phyloP scores from a whole-genome alignment of 2,888 invertebrate genomes.

The Caenorhabditis sp. region DNA sequence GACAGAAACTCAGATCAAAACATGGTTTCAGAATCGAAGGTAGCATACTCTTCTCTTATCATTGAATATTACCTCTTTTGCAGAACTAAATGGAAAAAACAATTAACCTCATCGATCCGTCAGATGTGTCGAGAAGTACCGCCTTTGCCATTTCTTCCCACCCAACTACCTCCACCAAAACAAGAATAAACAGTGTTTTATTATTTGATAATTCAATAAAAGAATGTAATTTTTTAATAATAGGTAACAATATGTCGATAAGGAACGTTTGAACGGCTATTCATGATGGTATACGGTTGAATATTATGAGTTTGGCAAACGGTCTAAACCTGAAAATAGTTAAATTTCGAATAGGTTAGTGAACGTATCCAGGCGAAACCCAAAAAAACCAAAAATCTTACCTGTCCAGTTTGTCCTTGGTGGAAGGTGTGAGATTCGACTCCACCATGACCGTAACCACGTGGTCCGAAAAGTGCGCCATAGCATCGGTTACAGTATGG shows the following conservation, averaged over 20 bases:
- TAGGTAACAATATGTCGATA: slow-evolving; percentile 43
- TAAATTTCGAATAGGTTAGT: background rate
- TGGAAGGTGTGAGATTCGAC: slow-evolving; percentile 77
- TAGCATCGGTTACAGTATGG: slow-evolving; percentile 81
- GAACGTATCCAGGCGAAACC: slow-evolving; percentile 2
- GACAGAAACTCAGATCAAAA: slow-evolving; percentile 94
- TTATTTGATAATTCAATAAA: background rate
- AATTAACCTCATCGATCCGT: slow-evolving; percentile 86
- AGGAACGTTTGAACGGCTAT: slow-evolving; percentile 30
- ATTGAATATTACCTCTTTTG: too few relatives aligned
- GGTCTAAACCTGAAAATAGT: slow-evolving; percentile 39
- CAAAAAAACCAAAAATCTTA: background rate
- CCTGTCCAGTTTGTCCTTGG: slow-evolving; percentile 54
- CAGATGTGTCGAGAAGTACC: slow-evolving; percentile 82
- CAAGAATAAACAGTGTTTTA: background rate
- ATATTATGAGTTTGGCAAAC: background rate
- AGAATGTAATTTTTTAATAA: slow-evolving; percentile 12
- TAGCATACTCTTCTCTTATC: too few relatives aligned
- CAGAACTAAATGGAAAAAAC: slow-evolving; percentile 78
- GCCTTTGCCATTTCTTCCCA: slow-evolving; percentile 3
- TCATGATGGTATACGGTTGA: slow-evolving; percentile 29
- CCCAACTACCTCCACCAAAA: background rate
- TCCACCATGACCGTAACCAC: slow-evolving; percentile 72
- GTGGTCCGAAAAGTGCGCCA: slow-evolving; percentile 78
- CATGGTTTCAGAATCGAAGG: slow-evolving; percentile 91